Conservation (phyloP, 1,140 invertebrate species). For the Sweltsa coloradensis region DNA sequence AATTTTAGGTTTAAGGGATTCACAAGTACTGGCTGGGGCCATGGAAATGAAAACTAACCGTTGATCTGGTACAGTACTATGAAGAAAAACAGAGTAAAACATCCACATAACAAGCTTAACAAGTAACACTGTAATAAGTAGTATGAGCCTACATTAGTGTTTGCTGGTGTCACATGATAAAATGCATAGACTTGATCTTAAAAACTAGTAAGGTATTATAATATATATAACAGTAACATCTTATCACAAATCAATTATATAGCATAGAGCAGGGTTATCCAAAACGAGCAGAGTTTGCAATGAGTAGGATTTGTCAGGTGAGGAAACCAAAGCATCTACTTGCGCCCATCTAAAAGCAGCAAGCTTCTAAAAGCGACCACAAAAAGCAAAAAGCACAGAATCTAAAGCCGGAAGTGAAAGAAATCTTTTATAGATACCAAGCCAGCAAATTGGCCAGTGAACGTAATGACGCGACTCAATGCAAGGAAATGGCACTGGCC, state of each 20-base stretch:
- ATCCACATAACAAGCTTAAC: no score
- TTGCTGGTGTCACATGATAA: no score
- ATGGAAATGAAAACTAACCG: no score
- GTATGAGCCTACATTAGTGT: no score
- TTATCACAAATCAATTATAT: neutral
- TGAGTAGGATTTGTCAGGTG: conserved; percentile 8
- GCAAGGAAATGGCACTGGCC: neutral
- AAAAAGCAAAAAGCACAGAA: conserved; percentile 13
- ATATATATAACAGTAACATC: no score
- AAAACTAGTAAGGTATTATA: conserved; percentile 1
- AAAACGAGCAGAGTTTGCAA: conserved; percentile 23
- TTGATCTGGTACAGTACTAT: no score
- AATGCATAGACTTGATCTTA: no score
- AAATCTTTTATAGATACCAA: conserved; percentile 8
- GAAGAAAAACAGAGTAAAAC: no score
- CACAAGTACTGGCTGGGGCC: no score
- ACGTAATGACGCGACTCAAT: neutral
- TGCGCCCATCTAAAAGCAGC: conserved; percentile 18
- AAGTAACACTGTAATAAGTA: no score
- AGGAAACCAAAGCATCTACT: conserved; percentile 19
- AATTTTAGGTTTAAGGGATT: no score
- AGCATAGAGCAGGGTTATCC: conserved; percentile 33
- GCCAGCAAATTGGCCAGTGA: conserved; percentile 2
- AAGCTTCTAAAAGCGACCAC: conserved; percentile 16
- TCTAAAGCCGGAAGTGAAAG: conserved; percentile 14